These are phyloP conservation scores for Sminthurinus signatus DNA, from an alignment of 1,140 invertebrate genomes.

Conservation along the genomic window DNA sequence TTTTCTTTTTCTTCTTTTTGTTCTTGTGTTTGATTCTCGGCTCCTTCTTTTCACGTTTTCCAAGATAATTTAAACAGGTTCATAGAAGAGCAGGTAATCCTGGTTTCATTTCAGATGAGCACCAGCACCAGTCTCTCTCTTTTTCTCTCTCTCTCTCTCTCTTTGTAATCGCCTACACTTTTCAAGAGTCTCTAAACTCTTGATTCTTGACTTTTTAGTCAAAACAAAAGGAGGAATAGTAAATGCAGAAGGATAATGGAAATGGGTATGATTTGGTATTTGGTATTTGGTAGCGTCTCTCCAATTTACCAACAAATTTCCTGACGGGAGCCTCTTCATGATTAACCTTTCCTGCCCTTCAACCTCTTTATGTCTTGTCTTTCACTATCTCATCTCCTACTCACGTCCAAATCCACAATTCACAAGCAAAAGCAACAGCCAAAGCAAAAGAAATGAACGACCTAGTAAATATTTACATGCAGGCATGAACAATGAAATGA, in stretches of 20 bases:
- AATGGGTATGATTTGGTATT: no score
- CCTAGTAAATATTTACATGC: no score
- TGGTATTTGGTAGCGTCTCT: not conserved
- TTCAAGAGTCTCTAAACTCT: not conserved
- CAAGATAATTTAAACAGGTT: slow-evolving; percentile 16
- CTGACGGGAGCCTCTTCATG: slow-evolving; percentile 13
- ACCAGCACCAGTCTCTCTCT: not conserved
- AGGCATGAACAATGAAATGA: no score
- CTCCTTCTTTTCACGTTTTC: slow-evolving; percentile 7
- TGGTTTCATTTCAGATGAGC: slow-evolving; percentile 14
- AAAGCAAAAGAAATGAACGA: no score
- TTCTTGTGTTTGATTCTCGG: not conserved
- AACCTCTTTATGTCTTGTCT: not conserved
- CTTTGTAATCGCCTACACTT: slow-evolving; percentile 4
- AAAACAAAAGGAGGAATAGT: no score
- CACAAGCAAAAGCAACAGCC: no score
- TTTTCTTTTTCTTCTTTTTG: no score
- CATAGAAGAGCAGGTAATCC: slow-evolving; percentile 15
- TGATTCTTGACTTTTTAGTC: no score
- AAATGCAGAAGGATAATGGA: no score
- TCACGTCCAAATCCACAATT: no score
- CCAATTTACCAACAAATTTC: slow-evolving; percentile 15
- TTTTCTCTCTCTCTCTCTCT: no score
- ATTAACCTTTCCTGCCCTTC: slow-evolving; percentile 4
- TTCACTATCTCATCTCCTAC: not conserved